Conservation (phyloP, 2,797 vertebrate species). For the Psittacula echo region DNA sequence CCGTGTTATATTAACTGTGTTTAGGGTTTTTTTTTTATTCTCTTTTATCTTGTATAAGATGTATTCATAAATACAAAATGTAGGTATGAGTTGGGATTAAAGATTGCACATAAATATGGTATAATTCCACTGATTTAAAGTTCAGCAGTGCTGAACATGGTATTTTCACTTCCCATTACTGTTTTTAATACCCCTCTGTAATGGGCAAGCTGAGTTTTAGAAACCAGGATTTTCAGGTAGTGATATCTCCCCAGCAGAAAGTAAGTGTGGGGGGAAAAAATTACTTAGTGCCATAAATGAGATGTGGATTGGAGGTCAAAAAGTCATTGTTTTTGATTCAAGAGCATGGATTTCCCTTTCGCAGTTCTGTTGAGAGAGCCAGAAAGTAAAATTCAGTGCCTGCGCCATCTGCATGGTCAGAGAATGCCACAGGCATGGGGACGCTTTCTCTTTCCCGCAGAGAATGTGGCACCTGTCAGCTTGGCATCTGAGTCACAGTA, state of each 20-base stretch:
- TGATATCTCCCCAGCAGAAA: background rate
- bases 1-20: background rate
- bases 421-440: background rate
- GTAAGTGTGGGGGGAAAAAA: background rate
- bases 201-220: background rate
- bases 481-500: background rate
- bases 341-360: background rate
- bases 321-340: background rate
- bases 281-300: background rate
- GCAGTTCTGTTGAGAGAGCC: background rate
- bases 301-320: background rate
- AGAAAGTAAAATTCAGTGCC: background rate
- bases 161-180: background rate
- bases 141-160: background rate
- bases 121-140: background rate
- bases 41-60: background rate
- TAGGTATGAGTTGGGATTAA: background rate
- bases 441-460: fast-evolving
- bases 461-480: background rate
- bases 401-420: background rate
- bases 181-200: background rate
- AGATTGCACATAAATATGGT: background rate
- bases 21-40: background rate
- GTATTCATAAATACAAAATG: background rate
- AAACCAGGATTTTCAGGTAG: background rate